Percentiles rank a stretch among this genome's conserved stretches.
These are phyloP conservation scores for Solea senegalensis DNA, from an alignment of 2,113 vertebrate genomes.

Conservation along the genomic window DNA sequence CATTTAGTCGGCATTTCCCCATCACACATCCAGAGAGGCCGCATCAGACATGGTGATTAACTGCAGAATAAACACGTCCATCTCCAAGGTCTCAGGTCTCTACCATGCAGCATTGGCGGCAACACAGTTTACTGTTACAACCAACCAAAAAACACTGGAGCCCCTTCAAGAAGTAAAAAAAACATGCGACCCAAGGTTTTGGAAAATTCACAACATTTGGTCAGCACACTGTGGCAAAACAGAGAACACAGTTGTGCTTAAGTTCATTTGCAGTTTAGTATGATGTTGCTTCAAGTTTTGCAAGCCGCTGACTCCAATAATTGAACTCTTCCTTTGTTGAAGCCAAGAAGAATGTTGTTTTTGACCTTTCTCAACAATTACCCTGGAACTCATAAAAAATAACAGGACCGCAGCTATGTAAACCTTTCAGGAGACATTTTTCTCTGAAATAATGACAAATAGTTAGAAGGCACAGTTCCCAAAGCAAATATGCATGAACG, in stretches of 20 bases:
- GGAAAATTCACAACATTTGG: conserved; percentile 39
- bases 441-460: conserved; percentile 29
- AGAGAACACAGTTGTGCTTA: conserved; percentile 16
- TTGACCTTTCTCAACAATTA: conserved; percentile 53
- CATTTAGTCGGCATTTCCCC: conserved; percentile 70
- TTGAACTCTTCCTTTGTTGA: conserved; percentile 40
- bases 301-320: conserved; percentile 29
- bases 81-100: conserved; percentile 57
- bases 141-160: conserved; percentile 43
- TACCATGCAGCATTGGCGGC: conserved; percentile 18
- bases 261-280: conserved; percentile 45
- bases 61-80: conserved; percentile 68
- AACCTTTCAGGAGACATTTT: conserved; percentile 46
- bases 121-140: conserved; percentile 51
- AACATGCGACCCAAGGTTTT: conserved; percentile 14
- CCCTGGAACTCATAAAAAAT: conserved; percentile 21
- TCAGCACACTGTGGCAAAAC: conserved; percentile 23
- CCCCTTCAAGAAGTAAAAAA: conserved; percentile 25
- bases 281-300: conserved; percentile 34
- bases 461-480: conserved; percentile 14
- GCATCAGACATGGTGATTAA: conserved; percentile 75
- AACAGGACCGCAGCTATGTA: conserved; percentile 52
- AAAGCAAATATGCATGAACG: conserved; percentile 32
- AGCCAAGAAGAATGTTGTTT: conserved; percentile 53
- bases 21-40: conserved; percentile 70